Evolutionary conservation across 2,888 invertebrate genomes (phyloP).

Genomic region (Andrena bicolor): DNA sequence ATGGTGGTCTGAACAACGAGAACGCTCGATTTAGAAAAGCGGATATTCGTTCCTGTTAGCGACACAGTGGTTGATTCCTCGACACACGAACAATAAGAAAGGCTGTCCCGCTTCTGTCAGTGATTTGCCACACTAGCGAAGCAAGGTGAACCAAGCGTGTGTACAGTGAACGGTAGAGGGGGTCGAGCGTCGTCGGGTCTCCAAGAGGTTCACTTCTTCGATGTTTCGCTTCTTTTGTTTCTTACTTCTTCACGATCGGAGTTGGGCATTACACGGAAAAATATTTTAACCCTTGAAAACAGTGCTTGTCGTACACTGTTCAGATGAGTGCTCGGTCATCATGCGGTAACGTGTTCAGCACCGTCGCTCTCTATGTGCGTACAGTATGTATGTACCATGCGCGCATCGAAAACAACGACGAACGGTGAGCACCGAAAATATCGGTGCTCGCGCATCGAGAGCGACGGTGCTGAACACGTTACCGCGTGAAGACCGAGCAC

Average conservation of each 20-base stretch:
- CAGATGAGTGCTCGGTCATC: too few relatives aligned
- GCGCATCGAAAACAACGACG: too few relatives aligned
- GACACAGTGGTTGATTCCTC: background rate
- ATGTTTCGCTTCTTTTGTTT: background rate
- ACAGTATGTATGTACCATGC: too few relatives aligned
- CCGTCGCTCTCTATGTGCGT: too few relatives aligned
- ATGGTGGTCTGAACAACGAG: constrained; percentile 59
- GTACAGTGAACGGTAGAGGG: background rate
- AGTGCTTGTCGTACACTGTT: too few relatives aligned
- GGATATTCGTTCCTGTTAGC: constrained; percentile 42
- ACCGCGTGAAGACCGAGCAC: too few relatives aligned
- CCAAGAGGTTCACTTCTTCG: background rate
- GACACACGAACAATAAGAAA: background rate
- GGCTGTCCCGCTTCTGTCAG: background rate
- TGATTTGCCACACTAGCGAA: background rate
- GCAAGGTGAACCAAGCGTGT: background rate
- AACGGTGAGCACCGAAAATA: too few relatives aligned
- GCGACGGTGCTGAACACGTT: too few relatives aligned
- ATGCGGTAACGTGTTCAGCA: too few relatives aligned
- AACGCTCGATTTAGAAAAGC: constrained; percentile 36
- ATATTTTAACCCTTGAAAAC: too few relatives aligned
- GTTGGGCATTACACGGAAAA: background rate
- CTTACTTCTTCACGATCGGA: background rate
- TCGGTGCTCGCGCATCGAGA: too few relatives aligned
- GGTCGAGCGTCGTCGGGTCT: background rate